Evolutionary conservation across 1,140 invertebrate species (phyloP), one percentile per base, ranked within the genome.

Genomic region (Tetramorium parvispinum): DNA sequence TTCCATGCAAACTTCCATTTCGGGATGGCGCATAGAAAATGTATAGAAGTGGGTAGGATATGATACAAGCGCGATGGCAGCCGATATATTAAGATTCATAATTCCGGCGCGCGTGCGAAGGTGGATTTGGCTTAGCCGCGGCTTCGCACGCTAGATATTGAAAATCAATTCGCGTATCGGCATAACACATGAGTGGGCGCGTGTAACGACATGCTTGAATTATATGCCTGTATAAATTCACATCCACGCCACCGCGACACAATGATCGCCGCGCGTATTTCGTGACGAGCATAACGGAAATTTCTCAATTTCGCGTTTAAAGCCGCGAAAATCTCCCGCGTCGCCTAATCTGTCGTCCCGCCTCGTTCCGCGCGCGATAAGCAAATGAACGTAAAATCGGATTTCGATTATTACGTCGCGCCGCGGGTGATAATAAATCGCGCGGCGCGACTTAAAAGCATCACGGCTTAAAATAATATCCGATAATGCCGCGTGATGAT

Each of bases 101-200:
- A 75, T 83, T 73, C 79, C n/a, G 21, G 16, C 40, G 66, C 66
- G 51, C 10, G 51, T 7, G 40, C 46, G 59, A 21, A 21, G 27
- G n/a, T 0, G 37, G 3, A 3, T 71, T 82, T 68, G 16, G 32
- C 46, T 55, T 79, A 66, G 32, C 51, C 21, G 40, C 40, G 21
- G 66, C 11, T 59, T 70, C 18, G 24, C 46, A 18, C 18, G n/a
- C 75, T 43, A 57, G 65, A 49, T 83, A 83, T 83, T 83, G 79
- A 83, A 83, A 83, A 83, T 83, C 79, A 83, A 83, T 83, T 83
- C 79, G 53, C 68, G 53, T 75, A 83, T 83, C 68, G 68, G 79
- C 40, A 46, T 83, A 59, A 83, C 75, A 59, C 53, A 83, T 61
- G 43, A 53, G 40, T 24, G 40, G 66, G 40, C 71, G 55, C 27